Percentiles rank a stretch among this genome's conserved stretches.
Conservation (phyloP, 1,140 invertebrate species). For the Holotrichia oblita region DNA sequence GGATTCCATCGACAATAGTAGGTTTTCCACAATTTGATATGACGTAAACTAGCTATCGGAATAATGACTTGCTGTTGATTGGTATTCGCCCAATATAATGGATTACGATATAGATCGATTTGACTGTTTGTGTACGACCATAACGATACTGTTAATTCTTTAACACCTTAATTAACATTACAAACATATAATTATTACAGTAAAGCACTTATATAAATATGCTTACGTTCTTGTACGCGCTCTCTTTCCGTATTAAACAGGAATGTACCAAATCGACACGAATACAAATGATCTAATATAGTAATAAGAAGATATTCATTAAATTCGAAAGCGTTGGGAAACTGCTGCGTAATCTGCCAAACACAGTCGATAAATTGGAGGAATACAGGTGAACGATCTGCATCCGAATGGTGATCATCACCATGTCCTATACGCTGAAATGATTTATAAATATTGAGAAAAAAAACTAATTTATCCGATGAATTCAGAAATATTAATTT, state of each 20-base stretch:
- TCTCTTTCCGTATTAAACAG: slow-evolving; percentile 91
- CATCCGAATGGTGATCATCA: slow-evolving; percentile 96
- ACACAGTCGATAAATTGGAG: slow-evolving; percentile 99
- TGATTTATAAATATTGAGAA: slow-evolving; percentile 38
- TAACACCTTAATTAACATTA: slow-evolving; percentile 60
- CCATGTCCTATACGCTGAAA: slow-evolving; percentile 94
- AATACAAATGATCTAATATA: slow-evolving; percentile 96
- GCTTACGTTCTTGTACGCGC: slow-evolving; percentile 72
- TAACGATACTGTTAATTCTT: slow-evolving; percentile 90
- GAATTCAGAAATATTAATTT: no score
- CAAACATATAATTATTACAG: neutral
- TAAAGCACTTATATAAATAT: neutral
- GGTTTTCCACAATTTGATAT: slow-evolving; percentile 93
- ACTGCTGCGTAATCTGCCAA: slow-evolving; percentile 95
- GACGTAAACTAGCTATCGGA: slow-evolving; percentile 84
- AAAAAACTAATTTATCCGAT: no score
- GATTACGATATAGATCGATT: slow-evolving; percentile 89
- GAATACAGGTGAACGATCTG: slow-evolving; percentile 97
- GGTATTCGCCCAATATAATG: slow-evolving; percentile 81
- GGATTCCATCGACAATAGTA: slow-evolving; percentile 99
- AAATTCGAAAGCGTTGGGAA: slow-evolving; percentile 98
- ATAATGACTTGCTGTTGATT: slow-evolving; percentile 77
- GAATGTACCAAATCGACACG: slow-evolving; percentile 98
- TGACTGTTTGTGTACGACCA: slow-evolving; percentile 97
- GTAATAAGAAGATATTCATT: slow-evolving; percentile 96